Percentiles rank a stretch among this genome's conserved stretches.
Conservation (phyloP, 2,797 vertebrate genomes). For the Thripadectes ignobilis region DNA sequence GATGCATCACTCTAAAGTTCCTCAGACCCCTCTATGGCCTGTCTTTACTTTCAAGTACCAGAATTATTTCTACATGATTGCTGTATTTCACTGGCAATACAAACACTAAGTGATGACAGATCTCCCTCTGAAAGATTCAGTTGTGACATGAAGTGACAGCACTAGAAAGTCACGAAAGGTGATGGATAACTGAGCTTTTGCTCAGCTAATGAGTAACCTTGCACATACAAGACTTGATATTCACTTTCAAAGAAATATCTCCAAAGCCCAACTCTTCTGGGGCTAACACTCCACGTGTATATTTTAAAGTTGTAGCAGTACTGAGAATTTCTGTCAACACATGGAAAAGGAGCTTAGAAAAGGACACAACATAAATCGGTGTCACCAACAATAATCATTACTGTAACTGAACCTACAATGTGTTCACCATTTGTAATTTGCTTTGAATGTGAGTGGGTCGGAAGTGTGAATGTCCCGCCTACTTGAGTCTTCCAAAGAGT, state of each 20-base stretch:
- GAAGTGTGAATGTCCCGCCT: not conserved
- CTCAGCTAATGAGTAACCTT: not conserved
- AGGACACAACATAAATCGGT: not conserved
- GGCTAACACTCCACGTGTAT: rapidly evolving
- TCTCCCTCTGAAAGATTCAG: not conserved
- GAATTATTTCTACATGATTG: not conserved
- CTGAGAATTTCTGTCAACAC: not conserved
- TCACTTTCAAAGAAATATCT: not conserved
- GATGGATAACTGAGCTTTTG: not conserved
- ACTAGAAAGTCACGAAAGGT: not conserved
- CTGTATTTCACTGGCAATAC: not conserved
- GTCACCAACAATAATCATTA: not conserved
- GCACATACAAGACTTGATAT: rapidly evolving
- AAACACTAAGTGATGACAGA: not conserved
- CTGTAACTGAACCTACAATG: not conserved
- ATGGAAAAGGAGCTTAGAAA: not conserved
- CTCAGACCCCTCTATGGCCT: rapidly evolving
- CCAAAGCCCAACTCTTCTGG: not conserved
- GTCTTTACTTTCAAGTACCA: not conserved
- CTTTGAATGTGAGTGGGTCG: not conserved
- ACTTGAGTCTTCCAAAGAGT: not conserved
- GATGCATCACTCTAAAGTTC: not conserved
- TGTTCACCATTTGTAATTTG: not conserved
- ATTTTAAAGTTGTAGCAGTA: not conserved
- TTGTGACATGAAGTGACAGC: not conserved